Evolutionary conservation across 2,888 invertebrate species (phyloP).

Genomic region (Tachina fera): DNA sequence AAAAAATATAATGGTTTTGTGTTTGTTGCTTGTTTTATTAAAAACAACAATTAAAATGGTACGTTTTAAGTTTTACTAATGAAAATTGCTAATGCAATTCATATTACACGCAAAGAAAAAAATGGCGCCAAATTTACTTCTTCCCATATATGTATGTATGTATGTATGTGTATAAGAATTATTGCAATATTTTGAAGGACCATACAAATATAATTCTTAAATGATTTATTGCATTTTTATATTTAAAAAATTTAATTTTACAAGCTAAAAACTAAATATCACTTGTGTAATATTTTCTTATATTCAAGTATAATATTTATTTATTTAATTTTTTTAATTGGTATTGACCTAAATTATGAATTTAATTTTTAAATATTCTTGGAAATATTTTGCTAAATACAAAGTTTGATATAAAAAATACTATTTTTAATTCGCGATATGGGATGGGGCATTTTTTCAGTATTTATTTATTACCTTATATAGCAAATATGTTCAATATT

Average conservation of each 20-base stretch:
- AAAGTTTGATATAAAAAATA: no score
- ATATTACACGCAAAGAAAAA: conserved; percentile 32
- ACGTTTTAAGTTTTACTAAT: conserved; percentile 5
- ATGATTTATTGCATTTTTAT: conserved; percentile 4
- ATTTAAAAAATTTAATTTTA: neutral
- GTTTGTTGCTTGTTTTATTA: conserved; percentile 23
- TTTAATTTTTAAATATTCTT: neutral
- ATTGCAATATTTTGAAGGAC: neutral
- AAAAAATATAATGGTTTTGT: conserved; percentile 29
- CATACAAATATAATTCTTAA: neutral
- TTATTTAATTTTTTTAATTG: conserved; percentile 1
- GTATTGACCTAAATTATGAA: conserved; percentile 36
- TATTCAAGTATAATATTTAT: conserved; percentile 2
- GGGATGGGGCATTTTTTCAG: no score
- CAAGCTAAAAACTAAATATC: conserved; percentile 15
- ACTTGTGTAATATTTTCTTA: conserved; percentile 17
- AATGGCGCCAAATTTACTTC: neutral
- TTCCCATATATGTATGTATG: neutral
- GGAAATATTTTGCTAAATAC: neutral
- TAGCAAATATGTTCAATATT: no score
- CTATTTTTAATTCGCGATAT: no score
- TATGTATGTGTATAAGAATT: neutral
- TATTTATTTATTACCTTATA: no score
- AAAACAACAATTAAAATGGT: conserved; percentile 41
- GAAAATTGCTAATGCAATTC: conserved; percentile 22